Conservation (phyloP, 2,113 vertebrate genomes). For the Arvicanthis niloticus region DNA sequence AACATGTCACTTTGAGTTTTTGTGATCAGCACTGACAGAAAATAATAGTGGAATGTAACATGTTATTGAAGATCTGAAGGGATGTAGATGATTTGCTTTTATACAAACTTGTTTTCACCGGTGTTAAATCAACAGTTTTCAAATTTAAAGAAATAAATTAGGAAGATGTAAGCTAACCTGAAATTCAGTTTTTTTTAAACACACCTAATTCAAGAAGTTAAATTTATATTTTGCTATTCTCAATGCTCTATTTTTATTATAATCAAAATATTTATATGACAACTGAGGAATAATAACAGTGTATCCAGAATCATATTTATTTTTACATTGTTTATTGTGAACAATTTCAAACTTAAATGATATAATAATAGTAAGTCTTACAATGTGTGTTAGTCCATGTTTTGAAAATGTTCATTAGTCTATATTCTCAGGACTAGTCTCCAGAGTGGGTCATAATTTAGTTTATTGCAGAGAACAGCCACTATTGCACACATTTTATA, state of each 20-base stretch:
- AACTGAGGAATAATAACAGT: not conserved
- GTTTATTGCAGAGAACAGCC: not conserved
- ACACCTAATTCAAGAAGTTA: not conserved
- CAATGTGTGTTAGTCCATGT: not conserved
- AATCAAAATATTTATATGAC: conserved; percentile 32
- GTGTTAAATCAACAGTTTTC: not conserved
- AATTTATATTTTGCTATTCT: conserved; percentile 40
- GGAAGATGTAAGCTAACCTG: not conserved
- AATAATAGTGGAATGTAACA: not conserved
- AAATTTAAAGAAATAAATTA: not conserved
- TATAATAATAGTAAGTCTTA: not conserved
- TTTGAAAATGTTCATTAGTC: not conserved
- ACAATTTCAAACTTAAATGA: not conserved
- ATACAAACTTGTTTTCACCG: not conserved
- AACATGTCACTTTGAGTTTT: not conserved
- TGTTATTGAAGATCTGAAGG: not conserved
- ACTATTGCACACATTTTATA: not conserved
- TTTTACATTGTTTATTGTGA: not conserved
- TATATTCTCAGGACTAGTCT: not conserved
- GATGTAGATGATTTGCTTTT: not conserved
- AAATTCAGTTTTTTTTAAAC: not conserved
- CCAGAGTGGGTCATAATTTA: not conserved
- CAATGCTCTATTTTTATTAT: not conserved
- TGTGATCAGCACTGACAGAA: not conserved
- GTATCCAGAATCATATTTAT: conserved; percentile 18